phyloP scores from a whole-genome alignment of 2,888 invertebrate genomes.

The Arge pagana region DNA sequence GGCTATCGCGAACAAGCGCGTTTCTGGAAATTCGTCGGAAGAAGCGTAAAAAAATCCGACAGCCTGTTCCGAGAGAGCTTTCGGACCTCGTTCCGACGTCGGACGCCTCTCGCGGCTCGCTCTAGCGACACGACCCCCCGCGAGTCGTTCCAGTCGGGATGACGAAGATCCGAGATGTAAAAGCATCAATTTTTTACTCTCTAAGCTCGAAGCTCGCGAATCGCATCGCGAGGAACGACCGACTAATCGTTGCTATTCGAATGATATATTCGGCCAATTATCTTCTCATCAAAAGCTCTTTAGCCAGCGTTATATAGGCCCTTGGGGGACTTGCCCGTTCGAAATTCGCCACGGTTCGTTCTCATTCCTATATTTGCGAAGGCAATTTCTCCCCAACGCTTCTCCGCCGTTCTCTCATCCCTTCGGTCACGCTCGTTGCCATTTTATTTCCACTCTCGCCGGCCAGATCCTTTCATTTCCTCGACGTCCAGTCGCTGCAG shows the following conservation, averaged over 20 bases:
- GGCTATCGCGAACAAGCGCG: too few relatives aligned
- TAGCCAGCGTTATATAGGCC: background rate
- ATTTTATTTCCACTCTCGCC: constrained; percentile 1
- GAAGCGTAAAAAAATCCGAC: too few relatives aligned
- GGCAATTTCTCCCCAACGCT: too few relatives aligned
- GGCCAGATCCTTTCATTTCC: constrained; percentile 1
- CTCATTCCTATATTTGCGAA: background rate
- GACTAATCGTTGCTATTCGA: background rate
- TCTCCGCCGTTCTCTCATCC: too few relatives aligned
- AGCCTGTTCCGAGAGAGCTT: too few relatives aligned
- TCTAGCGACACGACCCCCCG: constrained; percentile 19
- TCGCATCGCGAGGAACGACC: constrained; percentile 1
- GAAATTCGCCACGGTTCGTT: constrained; percentile 11
- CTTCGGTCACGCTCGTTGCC: too few relatives aligned
- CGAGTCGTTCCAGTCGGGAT: constrained; percentile 23
- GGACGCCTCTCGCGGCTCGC: constrained; percentile 33
- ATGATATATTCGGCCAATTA: constrained; percentile 15
- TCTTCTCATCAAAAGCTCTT: constrained; percentile 10
- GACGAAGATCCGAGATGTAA: too few relatives aligned
- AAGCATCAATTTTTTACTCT: too few relatives aligned
- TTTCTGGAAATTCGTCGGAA: too few relatives aligned
- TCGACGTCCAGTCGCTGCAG: too few relatives aligned
- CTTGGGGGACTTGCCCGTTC: background rate
- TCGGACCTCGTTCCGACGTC: constrained; percentile 12
- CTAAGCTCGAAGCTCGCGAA: too few relatives aligned